Percentiles rank a stretch among this genome's conserved stretches.
These are phyloP conservation scores for Nephrotoma flavescens DNA, from an alignment of 2,888 invertebrate genomes.

Conservation along the genomic window DNA sequence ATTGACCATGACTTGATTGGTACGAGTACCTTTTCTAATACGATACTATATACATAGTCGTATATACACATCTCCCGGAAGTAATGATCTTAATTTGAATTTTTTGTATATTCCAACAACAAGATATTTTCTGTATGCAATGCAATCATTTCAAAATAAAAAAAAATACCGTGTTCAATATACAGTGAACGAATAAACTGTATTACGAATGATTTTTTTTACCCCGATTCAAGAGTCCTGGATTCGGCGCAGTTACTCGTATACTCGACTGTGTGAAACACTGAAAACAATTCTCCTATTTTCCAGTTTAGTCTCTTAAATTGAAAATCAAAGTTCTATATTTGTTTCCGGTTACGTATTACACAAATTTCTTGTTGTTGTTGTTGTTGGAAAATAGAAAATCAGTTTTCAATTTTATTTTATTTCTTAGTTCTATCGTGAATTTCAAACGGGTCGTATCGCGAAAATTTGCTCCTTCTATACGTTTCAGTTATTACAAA, in stretches of 20 bases:
- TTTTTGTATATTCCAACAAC: not conserved
- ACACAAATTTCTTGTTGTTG: not conserved
- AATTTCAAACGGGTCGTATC: not conserved
- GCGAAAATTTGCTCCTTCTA: not conserved
- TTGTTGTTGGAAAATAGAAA: not conserved
- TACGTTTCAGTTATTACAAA: not conserved
- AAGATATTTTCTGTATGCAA: not conserved
- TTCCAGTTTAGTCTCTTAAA: not conserved
- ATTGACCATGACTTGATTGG: not conserved
- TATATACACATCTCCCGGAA: not conserved
- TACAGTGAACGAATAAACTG: not conserved
- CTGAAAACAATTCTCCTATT: not conserved
- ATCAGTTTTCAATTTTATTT: not conserved
- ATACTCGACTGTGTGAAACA: not conserved
- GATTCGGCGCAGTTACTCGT: not conserved
- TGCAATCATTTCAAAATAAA: not conserved
- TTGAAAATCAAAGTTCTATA: not conserved
- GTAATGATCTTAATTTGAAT: not conserved
- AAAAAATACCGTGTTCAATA: not conserved
- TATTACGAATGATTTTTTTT: not conserved
- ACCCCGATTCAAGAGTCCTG: not conserved
- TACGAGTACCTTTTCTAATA: not conserved
- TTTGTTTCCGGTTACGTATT: not conserved
- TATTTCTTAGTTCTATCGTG: not conserved
- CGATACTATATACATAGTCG: not conserved